A percentile compares a stretch with the other conserved stretches of the same genome.
These are phyloP conservation scores for Dryobotodes eremita DNA, from an alignment of 2,888 invertebrate species.

Conservation along the genomic window DNA sequence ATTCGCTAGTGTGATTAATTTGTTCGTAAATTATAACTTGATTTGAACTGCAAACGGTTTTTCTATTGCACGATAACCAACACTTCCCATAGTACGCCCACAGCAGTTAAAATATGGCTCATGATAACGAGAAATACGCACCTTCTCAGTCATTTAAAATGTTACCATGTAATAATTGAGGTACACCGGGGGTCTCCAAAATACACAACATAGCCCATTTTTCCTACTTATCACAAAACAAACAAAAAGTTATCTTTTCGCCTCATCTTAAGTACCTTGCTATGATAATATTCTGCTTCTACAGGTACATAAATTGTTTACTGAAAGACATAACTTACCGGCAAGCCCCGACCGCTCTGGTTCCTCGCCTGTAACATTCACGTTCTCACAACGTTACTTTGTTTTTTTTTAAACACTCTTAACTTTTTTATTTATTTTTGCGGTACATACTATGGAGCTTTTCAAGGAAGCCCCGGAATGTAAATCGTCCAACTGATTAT, in stretches of 20 bases:
- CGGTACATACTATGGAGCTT: not conserved
- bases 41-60: too few species aligned
- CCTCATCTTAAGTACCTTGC: conserved; percentile 10
- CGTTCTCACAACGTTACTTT: not conserved
- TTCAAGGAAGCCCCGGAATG: not conserved
- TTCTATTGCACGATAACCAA: too few species aligned
- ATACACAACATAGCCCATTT: not conserved
- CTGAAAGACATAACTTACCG: not conserved
- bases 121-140: too few species aligned
- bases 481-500: not conserved
- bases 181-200: too few species aligned
- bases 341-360: not conserved
- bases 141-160: too few species aligned
- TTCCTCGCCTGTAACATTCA: not conserved
- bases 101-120: too few species aligned
- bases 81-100: too few species aligned
- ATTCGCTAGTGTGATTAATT: too few species aligned
- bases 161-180: not conserved
- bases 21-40: too few species aligned
- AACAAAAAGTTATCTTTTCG: too few species aligned
- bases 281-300: conserved; percentile 16
- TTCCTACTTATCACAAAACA: not conserved
- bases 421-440: not conserved
- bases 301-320: not conserved
- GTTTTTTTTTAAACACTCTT: not conserved